These are phyloP conservation scores for Tonatia bakeri DNA, from an alignment of 2,113 vertebrate species.

Conservation along the genomic window DNA sequence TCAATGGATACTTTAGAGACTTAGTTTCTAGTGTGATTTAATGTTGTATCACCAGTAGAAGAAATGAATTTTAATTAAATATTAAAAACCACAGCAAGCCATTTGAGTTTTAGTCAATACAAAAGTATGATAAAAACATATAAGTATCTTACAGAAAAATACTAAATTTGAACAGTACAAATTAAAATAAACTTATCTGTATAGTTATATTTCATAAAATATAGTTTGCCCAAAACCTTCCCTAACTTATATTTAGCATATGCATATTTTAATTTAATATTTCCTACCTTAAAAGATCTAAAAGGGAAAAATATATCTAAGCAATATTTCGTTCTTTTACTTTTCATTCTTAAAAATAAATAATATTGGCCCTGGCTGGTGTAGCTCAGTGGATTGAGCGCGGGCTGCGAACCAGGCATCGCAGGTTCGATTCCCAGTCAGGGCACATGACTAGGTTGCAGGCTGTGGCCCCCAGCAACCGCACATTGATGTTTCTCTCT, in stretches of 20 bases:
- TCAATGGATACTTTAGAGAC: constrained; percentile 14
- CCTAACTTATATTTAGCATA: neutral
- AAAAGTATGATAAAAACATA: neutral
- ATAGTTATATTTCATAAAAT: neutral
- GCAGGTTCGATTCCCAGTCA: too few relatives aligned
- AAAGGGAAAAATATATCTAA: neutral
- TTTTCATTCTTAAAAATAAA: constrained; percentile 57
- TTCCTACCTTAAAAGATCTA: constrained; percentile 22
- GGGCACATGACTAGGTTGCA: too few relatives aligned
- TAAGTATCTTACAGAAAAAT: constrained; percentile 29
- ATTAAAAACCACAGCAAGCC: constrained; percentile 8
- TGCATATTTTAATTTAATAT: constrained; percentile 38
- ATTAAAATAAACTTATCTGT: constrained; percentile 24
- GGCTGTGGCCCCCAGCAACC: too few relatives aligned
- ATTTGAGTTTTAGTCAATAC: neutral
- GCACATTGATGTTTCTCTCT: too few relatives aligned
- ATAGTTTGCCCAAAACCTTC: neutral
- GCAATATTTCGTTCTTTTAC: constrained; percentile 25
- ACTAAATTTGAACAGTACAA: neutral
- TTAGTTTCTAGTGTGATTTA: constrained; percentile 10
- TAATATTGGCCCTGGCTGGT: neutral
- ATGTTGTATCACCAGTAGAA: neutral
- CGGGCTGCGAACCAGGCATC: too few relatives aligned
- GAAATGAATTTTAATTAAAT: constrained; percentile 41
- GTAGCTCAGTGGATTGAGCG: too few relatives aligned